These are phyloP conservation scores for Calliopum simillimum DNA, from an alignment of 2,888 invertebrate species.

Conservation along the genomic window DNA sequence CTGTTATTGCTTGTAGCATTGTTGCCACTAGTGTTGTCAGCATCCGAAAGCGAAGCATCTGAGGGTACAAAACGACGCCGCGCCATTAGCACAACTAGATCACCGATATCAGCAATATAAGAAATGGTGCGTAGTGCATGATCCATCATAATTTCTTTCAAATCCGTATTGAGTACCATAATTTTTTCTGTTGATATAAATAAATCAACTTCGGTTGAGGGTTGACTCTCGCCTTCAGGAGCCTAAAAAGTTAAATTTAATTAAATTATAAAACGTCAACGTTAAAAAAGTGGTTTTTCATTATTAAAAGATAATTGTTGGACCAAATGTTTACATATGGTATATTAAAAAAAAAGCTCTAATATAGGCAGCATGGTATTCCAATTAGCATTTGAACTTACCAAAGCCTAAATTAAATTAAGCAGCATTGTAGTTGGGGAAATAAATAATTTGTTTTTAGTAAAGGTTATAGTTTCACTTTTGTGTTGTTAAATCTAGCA, in stretches of 20 bases:
- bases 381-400: constrained; percentile 40
- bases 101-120: constrained; percentile 99
- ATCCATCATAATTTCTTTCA: constrained; percentile 99
- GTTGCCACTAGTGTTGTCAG: constrained; percentile 24
- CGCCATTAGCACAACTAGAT: constrained; percentile 98
- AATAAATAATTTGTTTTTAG: constrained; percentile 13
- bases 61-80: constrained; percentile 91
- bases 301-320: neutral
- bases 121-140: constrained; percentile 98
- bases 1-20: constrained; percentile 39
- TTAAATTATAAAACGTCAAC: neutral
- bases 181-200: constrained; percentile 99
- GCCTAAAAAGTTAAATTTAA: constrained; percentile 73
- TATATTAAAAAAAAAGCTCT: neutral
- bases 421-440: constrained; percentile 36
- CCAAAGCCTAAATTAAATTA: constrained; percentile 48
- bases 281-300: neutral
- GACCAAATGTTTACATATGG: neutral
- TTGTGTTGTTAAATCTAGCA: constrained; percentile 33
- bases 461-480: too few species aligned
- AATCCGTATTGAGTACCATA: constrained; percentile 98
- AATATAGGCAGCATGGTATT: neutral
- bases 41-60: constrained; percentile 69
- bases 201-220: constrained; percentile 98
- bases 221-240: constrained; percentile 97